These are phyloP conservation scores for Tamandua tetradactyla DNA, from an alignment of 2,797 vertebrate species.

Conservation along the genomic window DNA sequence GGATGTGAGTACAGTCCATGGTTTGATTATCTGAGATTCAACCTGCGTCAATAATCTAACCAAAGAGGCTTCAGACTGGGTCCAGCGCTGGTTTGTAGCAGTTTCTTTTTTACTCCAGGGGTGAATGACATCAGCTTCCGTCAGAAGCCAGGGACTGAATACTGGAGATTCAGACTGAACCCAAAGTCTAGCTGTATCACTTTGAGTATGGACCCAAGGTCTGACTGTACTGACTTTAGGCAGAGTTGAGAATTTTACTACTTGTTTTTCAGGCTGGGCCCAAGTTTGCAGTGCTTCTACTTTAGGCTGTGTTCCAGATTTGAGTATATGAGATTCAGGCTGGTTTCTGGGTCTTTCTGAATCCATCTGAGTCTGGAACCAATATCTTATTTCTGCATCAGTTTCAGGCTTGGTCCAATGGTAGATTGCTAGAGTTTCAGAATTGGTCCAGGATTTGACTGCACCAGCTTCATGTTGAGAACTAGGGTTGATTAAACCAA, in stretches of 20 bases:
- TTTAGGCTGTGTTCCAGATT: neutral
- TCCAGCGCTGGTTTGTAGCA: neutral
- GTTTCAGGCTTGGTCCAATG: neutral
- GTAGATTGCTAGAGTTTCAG: neutral
- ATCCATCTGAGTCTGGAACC: neutral
- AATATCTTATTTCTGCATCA: neutral
- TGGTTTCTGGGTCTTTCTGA: neutral
- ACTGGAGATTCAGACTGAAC: neutral
- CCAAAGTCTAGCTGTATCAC: neutral
- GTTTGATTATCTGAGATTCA: neutral
- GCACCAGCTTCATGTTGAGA: neutral
- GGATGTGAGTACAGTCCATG: fast-evolving
- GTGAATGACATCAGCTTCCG: neutral
- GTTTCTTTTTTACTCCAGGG: neutral
- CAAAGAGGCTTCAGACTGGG: neutral
- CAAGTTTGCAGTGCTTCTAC: neutral
- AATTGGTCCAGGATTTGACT: neutral
- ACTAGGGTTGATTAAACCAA: neutral
- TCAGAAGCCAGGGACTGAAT: neutral
- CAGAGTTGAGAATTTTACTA: neutral
- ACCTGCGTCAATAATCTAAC: no score
- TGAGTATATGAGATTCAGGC: neutral
- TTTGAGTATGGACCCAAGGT: neutral
- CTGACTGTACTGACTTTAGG: neutral
- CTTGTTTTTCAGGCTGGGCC: neutral